Evolutionary conservation across 2,888 invertebrate species (phyloP).

Genomic region (Scaptomyza cyrtandrae): DNA sequence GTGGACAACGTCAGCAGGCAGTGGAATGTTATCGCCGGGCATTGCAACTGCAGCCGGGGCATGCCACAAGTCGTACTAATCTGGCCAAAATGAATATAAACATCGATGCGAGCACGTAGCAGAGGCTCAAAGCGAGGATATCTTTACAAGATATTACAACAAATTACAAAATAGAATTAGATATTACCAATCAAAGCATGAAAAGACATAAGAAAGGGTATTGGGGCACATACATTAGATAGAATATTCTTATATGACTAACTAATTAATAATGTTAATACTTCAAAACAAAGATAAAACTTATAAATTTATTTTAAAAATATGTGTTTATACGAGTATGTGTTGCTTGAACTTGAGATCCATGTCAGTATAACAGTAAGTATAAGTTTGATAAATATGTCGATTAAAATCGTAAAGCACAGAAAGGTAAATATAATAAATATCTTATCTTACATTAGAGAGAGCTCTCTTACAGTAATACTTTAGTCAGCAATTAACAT

Average conservation of each 20-base stretch:
- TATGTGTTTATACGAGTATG: background rate
- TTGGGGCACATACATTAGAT: constrained; percentile 5
- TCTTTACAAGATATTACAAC: background rate
- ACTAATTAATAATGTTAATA: constrained; percentile 11
- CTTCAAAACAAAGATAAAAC: constrained; percentile 4
- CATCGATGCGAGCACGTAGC: constrained; percentile 58
- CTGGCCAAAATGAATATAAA: constrained; percentile 88
- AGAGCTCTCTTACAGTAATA: background rate
- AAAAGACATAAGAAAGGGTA: background rate
- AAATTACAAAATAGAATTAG: background rate
- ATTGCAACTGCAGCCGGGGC: constrained; percentile 92
- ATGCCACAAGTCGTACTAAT: constrained; percentile 94
- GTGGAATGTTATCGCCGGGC: constrained; percentile 93
- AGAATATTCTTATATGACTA: constrained; percentile 24
- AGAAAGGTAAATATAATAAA: too few species aligned
- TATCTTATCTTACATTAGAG: too few species aligned
- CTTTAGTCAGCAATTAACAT: background rate
- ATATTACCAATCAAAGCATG: constrained; percentile 15
- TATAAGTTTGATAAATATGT: too few species aligned
- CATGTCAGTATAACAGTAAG: too few species aligned
- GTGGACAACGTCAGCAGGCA: constrained; percentile 94
- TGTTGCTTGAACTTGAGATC: too few species aligned
- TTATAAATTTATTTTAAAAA: constrained; percentile 15
- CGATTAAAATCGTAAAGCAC: too few species aligned
- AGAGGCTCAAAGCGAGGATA: constrained; percentile 3